Evolutionary conservation across 2,797 vertebrate genomes (phyloP), one percentile per base, ranked within the genome.

Genomic region (Muscicapa striata): DNA sequence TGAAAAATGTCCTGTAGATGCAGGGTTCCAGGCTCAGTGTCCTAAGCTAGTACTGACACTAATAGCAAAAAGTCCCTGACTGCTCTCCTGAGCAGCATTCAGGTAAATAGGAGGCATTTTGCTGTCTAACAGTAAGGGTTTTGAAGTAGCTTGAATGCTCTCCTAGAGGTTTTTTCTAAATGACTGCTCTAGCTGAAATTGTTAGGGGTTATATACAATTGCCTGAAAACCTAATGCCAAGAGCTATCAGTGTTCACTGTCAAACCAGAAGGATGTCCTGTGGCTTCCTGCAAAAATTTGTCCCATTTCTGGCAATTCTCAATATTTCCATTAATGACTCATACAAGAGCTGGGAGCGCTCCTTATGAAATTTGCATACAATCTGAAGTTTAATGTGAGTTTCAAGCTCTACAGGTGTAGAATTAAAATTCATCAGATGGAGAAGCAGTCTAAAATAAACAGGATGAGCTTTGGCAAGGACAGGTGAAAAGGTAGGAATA

Each of bases 261-360:
- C 62, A 95, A 78, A 62, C 62, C 72, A 73, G 73, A 81, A 88
- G 51, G 69, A 62, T 68, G 80, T 66, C 62, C 34, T 69, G 38
- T 84, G 54, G 55, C 41, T 93, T 78, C 90, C 77, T 93, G 69
- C 45, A 95, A 72, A 91, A 94, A 61, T 68, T 51, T 24, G n/a
- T 43, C 66, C 84, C 16, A 1, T 64, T 94, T 68, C 80, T 84
- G 76, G 43, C 40, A 24, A 72, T 94, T 86, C 34, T 75, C 51
- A 58, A 38, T 40, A 66, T 86, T 88, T 67, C 27, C 18, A 54
- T 72, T 90, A 88, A 64, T 84, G 74, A 81, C 61, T 84, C 84
- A 83, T 11, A n/a, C 0, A 3, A 61, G 66, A 84, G 41, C 9
- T 24, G 23, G 26, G 45, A 68, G 30, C 46, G 20, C 38, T 86